Base-by-base conservation (phyloP, 1,140 invertebrate genomes). In the Tetragnatha versicolor region DNA sequence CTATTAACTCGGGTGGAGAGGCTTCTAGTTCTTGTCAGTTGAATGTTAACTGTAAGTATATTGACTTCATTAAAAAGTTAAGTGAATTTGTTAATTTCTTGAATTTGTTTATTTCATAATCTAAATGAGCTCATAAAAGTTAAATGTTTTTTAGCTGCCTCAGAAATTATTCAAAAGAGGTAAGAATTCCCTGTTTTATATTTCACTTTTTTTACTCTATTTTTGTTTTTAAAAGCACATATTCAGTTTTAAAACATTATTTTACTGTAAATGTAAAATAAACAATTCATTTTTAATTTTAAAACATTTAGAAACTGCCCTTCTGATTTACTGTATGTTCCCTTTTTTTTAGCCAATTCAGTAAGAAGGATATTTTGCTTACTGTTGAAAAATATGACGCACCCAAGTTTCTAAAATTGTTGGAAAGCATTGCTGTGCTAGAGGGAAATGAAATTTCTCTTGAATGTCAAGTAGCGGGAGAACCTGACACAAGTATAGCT, bases 1-100 rank as follows among this genome's bases (percentile, higher is more conserved):
- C 95, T 9, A 90, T 87, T 2, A 99, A 99, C 85, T 91, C 90
- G 63, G 91, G 90, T 82, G 96, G 96, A 0, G 91, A 93, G 81
- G 90, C 87, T 91, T 91, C 90, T 1, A 93, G 92, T 82, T 88
- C 89, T 78, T 94, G 93, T 81, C 86, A 86, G 10, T 86, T 95
- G 22, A 89, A 87, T 63, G 86, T 92, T 39, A 55, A 82, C 37
- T 79, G 84, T 84, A 65, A 82, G 82, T 81, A 10, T 20, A 42
- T 42, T 9, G 39, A 17, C 39, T 9, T 42, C 17, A 17, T 42
- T 42, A 42, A 42, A 42, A 42, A 9, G 39, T 42, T 9, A 42
- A 42, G 17, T 42, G 17, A 42, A 9, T 42, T 7, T 9, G 17
- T 42, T 17, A 42, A 42, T 7, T 42, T 42, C 17, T 42, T 42